Base-by-base conservation (phyloP, 2,888 invertebrate genomes). In the Acrocyrtus sp. region DNA sequence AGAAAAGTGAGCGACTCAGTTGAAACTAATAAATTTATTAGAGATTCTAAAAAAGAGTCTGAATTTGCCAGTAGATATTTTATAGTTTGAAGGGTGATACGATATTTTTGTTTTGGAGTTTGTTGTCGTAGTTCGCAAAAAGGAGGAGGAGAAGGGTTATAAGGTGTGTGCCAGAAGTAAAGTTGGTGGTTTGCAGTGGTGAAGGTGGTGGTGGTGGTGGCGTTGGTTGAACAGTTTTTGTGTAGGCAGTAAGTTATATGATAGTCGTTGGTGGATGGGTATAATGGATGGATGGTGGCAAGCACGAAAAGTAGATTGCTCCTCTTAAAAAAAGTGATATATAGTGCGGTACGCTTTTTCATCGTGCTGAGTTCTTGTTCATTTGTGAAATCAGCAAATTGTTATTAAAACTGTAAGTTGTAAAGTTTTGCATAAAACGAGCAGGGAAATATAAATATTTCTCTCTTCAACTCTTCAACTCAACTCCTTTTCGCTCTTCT, bases 341-440 rank as follows among this genome's bases (percentile, higher is more conserved):
- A 72, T 57, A 22, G 65, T 58, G 72, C 65, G 60, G 65, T 65
- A 41, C 26, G 63, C 65, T 63, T 58, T 65, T 54, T 69, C 50
- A 29, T 51, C 45, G 27, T 53, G 60, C 41, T 53, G 62, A 41
- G 39, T 53, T 72, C 58, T 58, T 65, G 72, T 24, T 63, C 65
- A 65, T 72, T 72, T 58, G 60, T 58, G 65, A 72, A 72, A 65
- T 72, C 65, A 65, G 58, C 72, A 60, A 65, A 72, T 72, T 66
- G 66, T 56, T 63, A 63, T 72, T 72, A 58, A 65, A 65, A 72
- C 65, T 65, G 50, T 48, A 41, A n/a, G 61, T 70, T 56, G 53
- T 67, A 19, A 10, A 54, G 56, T 56, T 39, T 34, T 2, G 27
- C 19, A 60, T 24, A 19, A 57, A 63, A 43, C 51, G 27, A 65